phyloP scores from a whole-genome alignment of 2,113 vertebrate species.

The Malaclemys terrapin region DNA sequence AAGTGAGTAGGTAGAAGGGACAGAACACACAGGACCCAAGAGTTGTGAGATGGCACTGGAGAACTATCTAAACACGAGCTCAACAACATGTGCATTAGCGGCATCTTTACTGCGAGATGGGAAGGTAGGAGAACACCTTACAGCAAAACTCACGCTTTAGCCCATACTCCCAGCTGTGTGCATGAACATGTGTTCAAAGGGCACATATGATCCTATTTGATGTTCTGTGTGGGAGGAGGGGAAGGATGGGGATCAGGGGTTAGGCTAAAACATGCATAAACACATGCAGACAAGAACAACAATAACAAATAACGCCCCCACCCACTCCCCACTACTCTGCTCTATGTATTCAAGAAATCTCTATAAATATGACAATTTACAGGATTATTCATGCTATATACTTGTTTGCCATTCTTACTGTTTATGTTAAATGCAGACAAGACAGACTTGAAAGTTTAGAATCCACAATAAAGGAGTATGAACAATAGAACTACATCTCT shows the following conservation, averaged over 20 bases:
- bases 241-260: background rate
- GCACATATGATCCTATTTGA: background rate
- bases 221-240: background rate
- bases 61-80: too few species aligned
- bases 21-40: too few species aligned
- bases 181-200: background rate
- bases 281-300: background rate
- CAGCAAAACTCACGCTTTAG: background rate
- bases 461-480: background rate
- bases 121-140: too few species aligned
- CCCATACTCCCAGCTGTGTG: too few species aligned
- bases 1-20: too few species aligned
- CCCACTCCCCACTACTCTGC: background rate
- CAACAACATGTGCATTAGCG: too few species aligned
- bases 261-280: background rate
- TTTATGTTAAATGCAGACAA: constrained; percentile 42
- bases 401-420: background rate
- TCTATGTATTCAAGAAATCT: constrained; percentile 50
- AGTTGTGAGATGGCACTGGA: too few species aligned
- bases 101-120: too few species aligned
- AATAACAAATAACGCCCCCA: background rate
- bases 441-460: constrained; percentile 43
- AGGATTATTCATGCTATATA: constrained; percentile 5
- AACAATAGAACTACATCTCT: background rate
- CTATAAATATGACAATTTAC: constrained; percentile 31